Evolutionary conservation across 2,797 vertebrate species (phyloP), one percentile per base, ranked within the genome.

Genomic region (Bradypodion ventrale): DNA sequence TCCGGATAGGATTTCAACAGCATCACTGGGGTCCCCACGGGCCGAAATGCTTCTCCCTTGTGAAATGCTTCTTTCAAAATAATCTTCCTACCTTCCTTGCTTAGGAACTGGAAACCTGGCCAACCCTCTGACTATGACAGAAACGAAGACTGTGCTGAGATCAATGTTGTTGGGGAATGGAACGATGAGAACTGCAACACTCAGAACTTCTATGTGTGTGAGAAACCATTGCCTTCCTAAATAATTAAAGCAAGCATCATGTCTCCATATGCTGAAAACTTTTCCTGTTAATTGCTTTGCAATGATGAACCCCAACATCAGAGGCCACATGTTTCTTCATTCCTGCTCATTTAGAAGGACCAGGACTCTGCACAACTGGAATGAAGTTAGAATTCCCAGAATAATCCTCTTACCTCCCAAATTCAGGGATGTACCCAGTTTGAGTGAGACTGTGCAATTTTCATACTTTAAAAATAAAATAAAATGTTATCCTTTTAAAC

Each of bases 111-210:
- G 89, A 68, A 3, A 4, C 59, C n/a, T 29, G 89, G 81, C 0
- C 87, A 90, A 52, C 89, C 85, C 56, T 86, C 89, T 49, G 75
- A 87, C 37, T 0, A 66, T 7, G 1, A 21, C 0, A 7, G 0
- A 1, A 35, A 73, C 21, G 89, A 90, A 89, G 85, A 89, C 40
- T 89, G 87, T 35, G 89, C 23, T n/a, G 78, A 79, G 46, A 7
- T 87, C 27, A 59, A 7, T 76, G 6, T 0, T 5, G 2, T 4
- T 37, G 89, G 87, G 13, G 78, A 83, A 56, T 90, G 89, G 89
- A 89, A 87, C 69, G 89, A 89, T 75, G 44, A 76, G 25, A 1
- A 25, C n/a, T 90, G 85, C 56, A 75, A 49, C 35, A 29, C 23
- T 10, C 2, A 49, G 1, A 46, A 23, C 16, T 73, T 77, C 44